Percentiles rank a stretch among this genome's conserved stretches.
phyloP scores from a whole-genome alignment of 2,113 vertebrate species.

The Heteronetta atricapilla region DNA sequence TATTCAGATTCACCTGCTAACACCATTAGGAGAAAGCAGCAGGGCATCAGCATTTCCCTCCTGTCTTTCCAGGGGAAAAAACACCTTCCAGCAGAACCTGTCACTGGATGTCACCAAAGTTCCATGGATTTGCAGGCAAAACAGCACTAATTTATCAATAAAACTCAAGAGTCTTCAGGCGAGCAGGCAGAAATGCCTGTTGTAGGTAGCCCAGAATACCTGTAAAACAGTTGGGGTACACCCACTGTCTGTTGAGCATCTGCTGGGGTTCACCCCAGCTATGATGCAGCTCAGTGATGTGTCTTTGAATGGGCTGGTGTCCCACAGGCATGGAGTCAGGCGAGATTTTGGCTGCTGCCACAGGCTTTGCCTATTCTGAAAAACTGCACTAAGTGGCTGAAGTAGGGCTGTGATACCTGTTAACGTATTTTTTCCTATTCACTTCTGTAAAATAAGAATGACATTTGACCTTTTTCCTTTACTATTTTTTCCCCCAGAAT shows the following conservation, averaged over 20 bases:
- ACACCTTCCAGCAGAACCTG: constrained; percentile 19
- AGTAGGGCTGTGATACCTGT: background rate
- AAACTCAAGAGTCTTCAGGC: background rate
- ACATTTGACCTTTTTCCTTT: background rate
- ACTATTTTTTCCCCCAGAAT: background rate
- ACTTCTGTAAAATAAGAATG: background rate
- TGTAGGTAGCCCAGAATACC: background rate
- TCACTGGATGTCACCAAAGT: constrained; percentile 61
- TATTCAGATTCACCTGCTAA: background rate
- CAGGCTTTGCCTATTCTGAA: background rate
- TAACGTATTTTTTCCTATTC: background rate
- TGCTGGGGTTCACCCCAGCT: background rate
- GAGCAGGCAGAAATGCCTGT: background rate
- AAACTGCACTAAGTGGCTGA: background rate
- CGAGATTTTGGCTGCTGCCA: background rate
- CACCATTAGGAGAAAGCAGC: background rate
- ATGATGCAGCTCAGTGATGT: background rate
- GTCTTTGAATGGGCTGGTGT: background rate
- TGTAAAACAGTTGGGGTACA: background rate
- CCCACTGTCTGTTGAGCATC: background rate
- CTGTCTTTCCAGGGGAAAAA: background rate
- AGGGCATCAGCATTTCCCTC: background rate
- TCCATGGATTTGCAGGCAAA: constrained; percentile 47
- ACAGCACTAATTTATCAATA: constrained; percentile 28
- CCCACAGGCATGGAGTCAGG: accelerated